A percentile compares a stretch with the other conserved stretches of the same genome.
Conservation (phyloP, 2,113 vertebrate genomes). For the Nothobranchius furzeri region DNA sequence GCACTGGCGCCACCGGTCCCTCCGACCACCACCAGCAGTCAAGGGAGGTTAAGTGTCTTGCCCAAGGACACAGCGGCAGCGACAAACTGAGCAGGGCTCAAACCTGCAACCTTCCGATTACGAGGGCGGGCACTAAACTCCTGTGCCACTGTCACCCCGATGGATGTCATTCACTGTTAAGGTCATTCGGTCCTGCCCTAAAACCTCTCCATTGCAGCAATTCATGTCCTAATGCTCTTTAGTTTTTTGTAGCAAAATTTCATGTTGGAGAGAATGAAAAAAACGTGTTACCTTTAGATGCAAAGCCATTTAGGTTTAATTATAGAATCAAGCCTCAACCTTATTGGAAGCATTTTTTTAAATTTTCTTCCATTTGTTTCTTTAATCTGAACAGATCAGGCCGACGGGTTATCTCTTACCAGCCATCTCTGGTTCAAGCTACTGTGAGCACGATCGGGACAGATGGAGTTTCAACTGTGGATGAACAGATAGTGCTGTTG, state of each 20-base stretch:
- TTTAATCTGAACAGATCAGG: constrained; percentile 46
- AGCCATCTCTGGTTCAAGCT: constrained; percentile 26
- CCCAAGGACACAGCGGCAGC: too few relatives aligned
- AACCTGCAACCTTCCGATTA: too few relatives aligned
- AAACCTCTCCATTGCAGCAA: not conserved
- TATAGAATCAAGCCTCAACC: not conserved
- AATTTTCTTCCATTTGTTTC: constrained; percentile 10
- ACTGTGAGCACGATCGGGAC: constrained; percentile 32
- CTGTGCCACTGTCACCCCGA: too few relatives aligned
- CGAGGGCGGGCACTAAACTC: too few relatives aligned
- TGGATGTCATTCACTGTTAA: not conserved
- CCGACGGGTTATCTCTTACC: constrained; percentile 23
- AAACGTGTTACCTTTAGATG: not conserved
- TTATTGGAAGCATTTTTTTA: not conserved
- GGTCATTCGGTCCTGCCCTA: not conserved
- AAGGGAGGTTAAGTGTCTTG: too few relatives aligned
- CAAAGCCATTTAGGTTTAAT: not conserved
- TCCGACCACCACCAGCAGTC: too few relatives aligned
- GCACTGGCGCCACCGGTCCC: too few relatives aligned
- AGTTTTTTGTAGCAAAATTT: not conserved
- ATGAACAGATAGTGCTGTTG: constrained; percentile 10
- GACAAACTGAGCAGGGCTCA: too few relatives aligned
- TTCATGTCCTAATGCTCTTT: not conserved
- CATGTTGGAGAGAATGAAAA: not conserved
- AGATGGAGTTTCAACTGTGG: constrained; percentile 46